Conservation (phyloP, 2,888 invertebrate genomes). For the Torymus texanus region DNA sequence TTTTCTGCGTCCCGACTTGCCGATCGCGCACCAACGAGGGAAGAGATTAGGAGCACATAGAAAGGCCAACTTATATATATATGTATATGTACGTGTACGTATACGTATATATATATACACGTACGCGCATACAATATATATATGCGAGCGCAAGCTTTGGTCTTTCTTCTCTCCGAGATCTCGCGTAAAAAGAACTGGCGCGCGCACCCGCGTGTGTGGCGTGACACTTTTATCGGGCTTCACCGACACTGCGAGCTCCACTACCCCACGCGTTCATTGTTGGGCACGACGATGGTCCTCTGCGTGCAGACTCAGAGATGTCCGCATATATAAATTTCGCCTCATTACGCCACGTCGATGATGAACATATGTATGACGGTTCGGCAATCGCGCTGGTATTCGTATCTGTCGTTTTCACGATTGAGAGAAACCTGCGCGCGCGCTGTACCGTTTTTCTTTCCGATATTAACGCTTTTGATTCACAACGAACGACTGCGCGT, state of each 20-base stretch:
- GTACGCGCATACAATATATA: constrained; percentile 35
- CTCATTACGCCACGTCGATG: too few species aligned
- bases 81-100: too few species aligned
- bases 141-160: constrained; percentile 34
- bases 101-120: too few species aligned
- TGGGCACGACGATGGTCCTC: not conserved
- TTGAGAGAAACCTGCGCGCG: not conserved
- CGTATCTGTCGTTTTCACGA: too few species aligned
- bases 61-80: constrained; percentile 23
- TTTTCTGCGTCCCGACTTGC: constrained; percentile 44
- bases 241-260: constrained; percentile 12
- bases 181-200: constrained; percentile 21
- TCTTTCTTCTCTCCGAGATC: constrained; percentile 13
- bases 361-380: too few species aligned
- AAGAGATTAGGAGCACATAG: constrained; percentile 48
- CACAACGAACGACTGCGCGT: constrained; percentile 21
- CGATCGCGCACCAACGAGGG: constrained; percentile 4
- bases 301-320: too few species aligned
- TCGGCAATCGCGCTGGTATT: too few species aligned
- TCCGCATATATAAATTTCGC: too few species aligned
- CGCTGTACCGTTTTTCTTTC: not conserved
- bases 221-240: constrained; percentile 35
- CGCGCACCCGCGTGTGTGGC: not conserved
- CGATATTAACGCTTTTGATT: not conserved
- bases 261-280: constrained; percentile 2